These are phyloP conservation scores for Muntiacus muntjak DNA, from an alignment of 2,113 vertebrate species.

Conservation along the genomic window DNA sequence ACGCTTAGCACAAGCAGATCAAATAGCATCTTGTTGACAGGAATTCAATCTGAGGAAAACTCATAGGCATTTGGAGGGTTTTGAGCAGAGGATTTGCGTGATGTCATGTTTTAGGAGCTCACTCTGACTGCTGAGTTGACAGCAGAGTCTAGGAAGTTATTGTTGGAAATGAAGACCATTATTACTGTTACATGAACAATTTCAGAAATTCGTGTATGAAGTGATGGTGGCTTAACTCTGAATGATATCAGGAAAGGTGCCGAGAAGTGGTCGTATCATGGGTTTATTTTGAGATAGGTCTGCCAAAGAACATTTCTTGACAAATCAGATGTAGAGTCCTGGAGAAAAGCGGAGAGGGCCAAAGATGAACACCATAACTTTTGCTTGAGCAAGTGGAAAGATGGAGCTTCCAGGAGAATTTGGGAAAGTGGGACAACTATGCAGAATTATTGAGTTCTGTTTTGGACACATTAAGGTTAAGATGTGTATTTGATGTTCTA, in stretches of 20 bases:
- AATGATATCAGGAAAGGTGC: background rate
- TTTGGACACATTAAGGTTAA: too few species aligned
- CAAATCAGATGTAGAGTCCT: background rate
- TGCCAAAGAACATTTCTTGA: background rate
- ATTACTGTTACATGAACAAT: background rate
- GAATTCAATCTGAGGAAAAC: background rate
- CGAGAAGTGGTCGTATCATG: background rate
- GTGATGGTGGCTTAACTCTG: background rate
- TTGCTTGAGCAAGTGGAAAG: background rate
- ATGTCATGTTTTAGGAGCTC: background rate
- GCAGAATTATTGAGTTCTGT: background rate
- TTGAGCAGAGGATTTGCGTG: background rate
- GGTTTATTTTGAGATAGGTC: background rate
- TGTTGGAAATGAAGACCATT: background rate
- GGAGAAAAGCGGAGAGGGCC: background rate
- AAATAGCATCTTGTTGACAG: background rate
- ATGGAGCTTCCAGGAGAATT: background rate
- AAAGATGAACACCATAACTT: background rate
- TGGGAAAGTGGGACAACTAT: accelerated
- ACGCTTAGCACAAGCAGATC: background rate
- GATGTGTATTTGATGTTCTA: background rate
- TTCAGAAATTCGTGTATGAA: background rate
- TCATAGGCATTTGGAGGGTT: background rate
- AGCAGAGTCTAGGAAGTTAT: background rate
- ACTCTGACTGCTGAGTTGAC: background rate